Evolutionary conservation across 35 echinoderm and acorn worm genomes (phyloP), one percentile per base, ranked within the genome.

Genomic region (Eucidaris tribuloides): DNA sequence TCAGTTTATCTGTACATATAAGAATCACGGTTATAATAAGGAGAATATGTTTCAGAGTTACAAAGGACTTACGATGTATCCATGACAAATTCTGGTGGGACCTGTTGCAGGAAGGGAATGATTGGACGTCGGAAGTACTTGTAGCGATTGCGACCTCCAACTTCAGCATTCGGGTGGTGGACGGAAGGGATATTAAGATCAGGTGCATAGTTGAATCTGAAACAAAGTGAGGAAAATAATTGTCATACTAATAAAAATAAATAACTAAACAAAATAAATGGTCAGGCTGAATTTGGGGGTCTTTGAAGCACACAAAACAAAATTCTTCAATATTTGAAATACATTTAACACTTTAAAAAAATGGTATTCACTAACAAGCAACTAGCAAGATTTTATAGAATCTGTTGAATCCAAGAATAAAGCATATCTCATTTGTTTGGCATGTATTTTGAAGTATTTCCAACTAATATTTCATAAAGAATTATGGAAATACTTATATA

Each of bases 151-250:
- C 72, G 86, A 27, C 94, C 94, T 34, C 72, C 76, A 22, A 97
- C 94, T 46, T 93, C 34, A 33, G 86, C 56, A 65, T 97, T 20
- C 36, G 42, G 31, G 59, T 82, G 45, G 9, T 61, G 63, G 20
- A 56, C 71, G 34, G 71, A 31, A n/a, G 94, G 94, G 7, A 97
- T 38, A 25, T 89, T 42, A 11, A 97, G 33, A 31, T 83, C 81
- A 42, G 94, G 94, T 14, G 90, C 94, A 89, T 97, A 97, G 86
- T 97, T 97, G 65, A 97, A 97, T 43, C 94, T 97, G 68, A 20
- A 74, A 18, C 25, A 29, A 87, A 35, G 62, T 15, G 43, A 85
- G 71, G 33, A 42, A 88, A 71, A 64, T 3, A 42, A 15, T 25
- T 32, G 64, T 37, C 64, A 36, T 68, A 52, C 48, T 6, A 28